phyloP scores from a whole-genome alignment of 2,797 vertebrate genomes.

The Brotula barbata region DNA sequence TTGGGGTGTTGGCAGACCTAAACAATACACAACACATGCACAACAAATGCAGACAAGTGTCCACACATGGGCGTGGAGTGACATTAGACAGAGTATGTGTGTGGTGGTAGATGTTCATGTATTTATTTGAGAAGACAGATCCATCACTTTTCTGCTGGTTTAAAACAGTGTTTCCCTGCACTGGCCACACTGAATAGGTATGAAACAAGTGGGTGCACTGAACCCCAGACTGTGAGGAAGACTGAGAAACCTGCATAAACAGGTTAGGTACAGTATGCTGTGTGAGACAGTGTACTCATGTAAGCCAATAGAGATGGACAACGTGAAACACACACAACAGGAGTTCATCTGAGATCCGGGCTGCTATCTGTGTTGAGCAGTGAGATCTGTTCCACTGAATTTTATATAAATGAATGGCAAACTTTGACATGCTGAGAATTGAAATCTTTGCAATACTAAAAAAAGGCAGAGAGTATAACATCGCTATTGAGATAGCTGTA shows the following conservation, averaged over 20 bases:
- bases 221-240: constrained; percentile 37
- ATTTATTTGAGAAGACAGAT: constrained; percentile 7
- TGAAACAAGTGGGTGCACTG: constrained; percentile 43
- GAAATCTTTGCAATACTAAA: not conserved
- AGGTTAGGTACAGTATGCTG: constrained; percentile 24
- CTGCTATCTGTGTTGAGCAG: not conserved
- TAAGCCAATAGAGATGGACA: constrained; percentile 35
- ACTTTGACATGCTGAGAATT: not conserved
- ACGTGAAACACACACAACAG: not conserved
- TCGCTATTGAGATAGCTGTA: not conserved
- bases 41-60: constrained; percentile 28
- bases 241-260: constrained; percentile 39
- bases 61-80: not conserved
- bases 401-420: not conserved
- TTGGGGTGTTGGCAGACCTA: constrained; percentile 99
- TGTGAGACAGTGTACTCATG: constrained; percentile 40
- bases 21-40: constrained; percentile 52
- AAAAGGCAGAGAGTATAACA: not conserved
- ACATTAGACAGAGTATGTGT: not conserved
- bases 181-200: constrained; percentile 33
- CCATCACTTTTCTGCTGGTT: constrained; percentile 31
- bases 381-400: constrained; percentile 3
- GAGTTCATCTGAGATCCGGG: constrained; percentile 5
- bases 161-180: constrained; percentile 30
- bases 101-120: not conserved